These are phyloP conservation scores for Bergia sp. DNA, from an alignment of 92 coral and sea anemone species.

Conservation along the genomic window DNA sequence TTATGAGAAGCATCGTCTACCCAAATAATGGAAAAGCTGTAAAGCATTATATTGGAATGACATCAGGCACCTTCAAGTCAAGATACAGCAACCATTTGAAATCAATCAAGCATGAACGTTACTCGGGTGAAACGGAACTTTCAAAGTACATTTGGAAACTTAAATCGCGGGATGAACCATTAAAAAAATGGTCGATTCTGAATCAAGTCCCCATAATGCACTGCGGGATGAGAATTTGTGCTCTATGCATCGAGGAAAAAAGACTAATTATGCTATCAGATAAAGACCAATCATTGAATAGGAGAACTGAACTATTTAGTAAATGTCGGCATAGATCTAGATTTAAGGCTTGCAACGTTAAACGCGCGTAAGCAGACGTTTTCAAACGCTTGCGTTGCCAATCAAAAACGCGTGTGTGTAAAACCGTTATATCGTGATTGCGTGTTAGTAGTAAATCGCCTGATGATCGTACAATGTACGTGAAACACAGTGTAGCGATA, in stretches of 20 bases:
- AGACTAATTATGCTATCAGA: too few relatives aligned
- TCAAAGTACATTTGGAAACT: not conserved
- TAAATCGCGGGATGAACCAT: not conserved
- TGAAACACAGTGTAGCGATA: not conserved
- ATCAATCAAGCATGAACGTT: not conserved
- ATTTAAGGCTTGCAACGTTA: too few relatives aligned
- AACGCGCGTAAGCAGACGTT: too few relatives aligned
- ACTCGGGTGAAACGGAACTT: slow-evolving; percentile 9
- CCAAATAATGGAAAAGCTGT: not conserved
- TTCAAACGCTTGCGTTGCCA: too few relatives aligned
- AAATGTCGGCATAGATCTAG: too few relatives aligned
- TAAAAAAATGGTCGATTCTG: slow-evolving; percentile 6
- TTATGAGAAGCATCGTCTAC: slow-evolving; percentile 6
- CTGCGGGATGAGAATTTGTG: too few relatives aligned
- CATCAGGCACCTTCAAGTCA: slow-evolving; percentile 9
- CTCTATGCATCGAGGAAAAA: too few relatives aligned
- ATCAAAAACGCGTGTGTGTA: not conserved
- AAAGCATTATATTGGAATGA: slow-evolving; percentile 6
- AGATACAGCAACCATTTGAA: slow-evolving; percentile 7
- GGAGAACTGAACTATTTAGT: too few relatives aligned
- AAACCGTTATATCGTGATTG: not conserved
- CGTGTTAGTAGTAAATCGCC: slow-evolving; percentile 3
- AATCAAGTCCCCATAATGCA: slow-evolving; percentile 1
- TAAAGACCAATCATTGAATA: too few relatives aligned
- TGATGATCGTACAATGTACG: slow-evolving; percentile 1